Evolutionary conservation across 2,113 vertebrate genomes (phyloP), one percentile per base, ranked within the genome.

Genomic region (Psammodynastes pulverulentus): DNA sequence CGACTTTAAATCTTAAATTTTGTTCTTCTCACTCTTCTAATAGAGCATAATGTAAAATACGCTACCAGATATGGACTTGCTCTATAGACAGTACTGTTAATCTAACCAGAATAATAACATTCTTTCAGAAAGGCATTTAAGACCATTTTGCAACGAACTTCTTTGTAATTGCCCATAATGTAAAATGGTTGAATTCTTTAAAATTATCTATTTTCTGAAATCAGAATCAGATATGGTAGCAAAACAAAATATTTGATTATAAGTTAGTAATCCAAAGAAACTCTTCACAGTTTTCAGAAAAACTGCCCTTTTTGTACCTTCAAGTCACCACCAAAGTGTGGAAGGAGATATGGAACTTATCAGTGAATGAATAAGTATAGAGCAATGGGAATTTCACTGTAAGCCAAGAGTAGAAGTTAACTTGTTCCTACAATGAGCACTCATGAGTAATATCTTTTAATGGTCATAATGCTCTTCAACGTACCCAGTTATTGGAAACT

Each of bases 1-100:
- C 58, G 67, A 51, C 39, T 58, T 94, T 86, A 88, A 96, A 92
- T 87, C 7, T 34, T 51, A 88, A 54, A 39, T 34, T 54, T 43
- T 88, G 19, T 87, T 87, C 94, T 10, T 51, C 45, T 52, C 49
- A 45, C 0, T 46, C 7, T 24, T 89, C 89, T 85, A 67, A 92
- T 89, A 29, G 56, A 8, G 56, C 39, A 87, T 54, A 85, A 56
- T 53, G 49, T 88, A 87, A 89, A 52, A 87, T 90, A 23, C 29
- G 39, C 29, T 52, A 46, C 72, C 17, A 29, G 92, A 90, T 91
- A 45, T 23, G 85, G 87, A 62, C 6, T 12, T 52, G 29, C 67
- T 93, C 3, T 89, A 34, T 88, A 94, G 90, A 53, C 58, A 86
- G 39, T 89, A 17, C 43, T 0, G 0, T 88, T 26, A 56, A 79